Conservation (phyloP, 2,888 invertebrate species). For the Zaprionus lineosus region DNA sequence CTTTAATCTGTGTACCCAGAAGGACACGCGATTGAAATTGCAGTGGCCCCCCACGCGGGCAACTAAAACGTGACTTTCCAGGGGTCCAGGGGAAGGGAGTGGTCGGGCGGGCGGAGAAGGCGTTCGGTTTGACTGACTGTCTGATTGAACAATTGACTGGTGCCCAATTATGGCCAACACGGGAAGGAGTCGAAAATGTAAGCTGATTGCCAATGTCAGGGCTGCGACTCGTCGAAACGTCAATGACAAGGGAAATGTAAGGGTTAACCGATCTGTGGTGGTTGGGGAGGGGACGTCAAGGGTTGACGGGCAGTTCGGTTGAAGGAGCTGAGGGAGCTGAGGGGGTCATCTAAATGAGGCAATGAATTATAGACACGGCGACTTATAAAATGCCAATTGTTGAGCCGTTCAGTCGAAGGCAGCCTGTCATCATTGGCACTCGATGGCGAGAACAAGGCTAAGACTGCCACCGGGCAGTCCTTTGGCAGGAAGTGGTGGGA, state of each 20-base stretch:
- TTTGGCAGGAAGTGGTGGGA: no score
- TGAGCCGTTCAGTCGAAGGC: slow-evolving; percentile 20
- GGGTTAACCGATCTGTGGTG: no score
- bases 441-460: slow-evolving; percentile 25
- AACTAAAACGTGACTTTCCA: slow-evolving; percentile 33
- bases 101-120: no score
- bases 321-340: no score
- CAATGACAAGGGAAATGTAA: no score
- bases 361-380: no score
- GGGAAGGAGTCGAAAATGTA: slow-evolving; percentile 39
- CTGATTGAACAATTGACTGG: slow-evolving; percentile 32
- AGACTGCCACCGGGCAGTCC: no score
- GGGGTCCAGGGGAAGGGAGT: no score
- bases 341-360: no score
- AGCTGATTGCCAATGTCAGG: slow-evolving; percentile 43
- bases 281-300: neutral
- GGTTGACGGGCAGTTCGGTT: no score
- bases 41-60: slow-evolving; percentile 19
- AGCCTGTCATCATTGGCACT: slow-evolving; percentile 17
- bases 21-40: slow-evolving; percentile 21
- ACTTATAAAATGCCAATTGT: slow-evolving; percentile 38
- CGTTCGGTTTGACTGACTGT: slow-evolving; percentile 10
- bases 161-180: slow-evolving; percentile 48
- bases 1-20: no score
- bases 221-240: slow-evolving; percentile 16